A percentile compares a stretch with the other conserved stretches of the same genome.
phyloP scores from a whole-genome alignment of 2,888 invertebrate species.

The Tachina grossa region DNA sequence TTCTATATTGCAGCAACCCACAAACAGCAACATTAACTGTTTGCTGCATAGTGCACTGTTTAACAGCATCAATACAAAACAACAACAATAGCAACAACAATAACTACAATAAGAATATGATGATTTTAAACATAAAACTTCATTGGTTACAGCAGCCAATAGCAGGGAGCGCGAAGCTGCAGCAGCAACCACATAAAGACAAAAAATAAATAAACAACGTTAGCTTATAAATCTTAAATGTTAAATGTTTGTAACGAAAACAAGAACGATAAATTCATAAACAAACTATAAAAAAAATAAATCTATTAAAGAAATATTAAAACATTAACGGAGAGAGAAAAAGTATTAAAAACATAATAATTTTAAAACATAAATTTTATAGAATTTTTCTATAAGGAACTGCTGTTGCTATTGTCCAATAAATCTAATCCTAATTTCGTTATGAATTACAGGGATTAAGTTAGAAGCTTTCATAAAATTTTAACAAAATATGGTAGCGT shows the following conservation, averaged over 20 bases:
- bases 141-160: slow-evolving; percentile 36
- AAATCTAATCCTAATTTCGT: slow-evolving; percentile 48
- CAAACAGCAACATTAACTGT: slow-evolving; percentile 36
- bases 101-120: background rate
- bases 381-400: slow-evolving; percentile 41
- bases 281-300: background rate
- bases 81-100: slow-evolving; percentile 4
- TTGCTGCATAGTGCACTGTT: slow-evolving; percentile 41
- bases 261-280: slow-evolving; percentile 40
- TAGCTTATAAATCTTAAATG: slow-evolving; percentile 38
- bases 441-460: slow-evolving; percentile 26
- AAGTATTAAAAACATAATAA: background rate
- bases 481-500: slow-evolving; percentile 8
- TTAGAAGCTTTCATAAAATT: slow-evolving; percentile 37
- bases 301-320: slow-evolving; percentile 38
- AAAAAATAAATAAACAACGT: background rate
- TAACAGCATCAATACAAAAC: background rate
- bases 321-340: slow-evolving; percentile 35
- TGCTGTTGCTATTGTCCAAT: slow-evolving; percentile 29
- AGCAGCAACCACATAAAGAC: background rate
- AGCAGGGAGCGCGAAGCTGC: slow-evolving; percentile 3
- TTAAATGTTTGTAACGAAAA: background rate
- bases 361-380: slow-evolving; percentile 48
- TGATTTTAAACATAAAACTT: slow-evolving; percentile 21
- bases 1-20: slow-evolving; percentile 24